phyloP scores from a whole-genome alignment of 2,113 vertebrate species.

The Rhineura floridana region DNA sequence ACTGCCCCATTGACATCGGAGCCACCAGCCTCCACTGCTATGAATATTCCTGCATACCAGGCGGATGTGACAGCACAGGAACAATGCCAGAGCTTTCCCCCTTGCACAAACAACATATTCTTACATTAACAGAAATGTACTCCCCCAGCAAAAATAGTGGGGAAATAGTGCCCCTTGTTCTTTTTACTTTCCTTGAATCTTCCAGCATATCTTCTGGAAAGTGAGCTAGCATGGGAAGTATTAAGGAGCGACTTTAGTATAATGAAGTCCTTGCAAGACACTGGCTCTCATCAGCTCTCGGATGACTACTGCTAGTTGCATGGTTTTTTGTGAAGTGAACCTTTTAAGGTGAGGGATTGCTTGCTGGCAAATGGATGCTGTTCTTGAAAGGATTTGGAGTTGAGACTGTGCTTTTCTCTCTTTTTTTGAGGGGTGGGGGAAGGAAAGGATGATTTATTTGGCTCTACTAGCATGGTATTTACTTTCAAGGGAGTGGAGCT shows the following conservation, averaged over 20 bases:
- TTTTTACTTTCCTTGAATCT: not conserved
- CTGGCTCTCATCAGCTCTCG: not conserved
- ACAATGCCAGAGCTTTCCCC: not conserved
- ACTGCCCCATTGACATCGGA: too few relatives aligned
- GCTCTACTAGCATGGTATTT: not conserved
- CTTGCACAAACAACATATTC: too few relatives aligned
- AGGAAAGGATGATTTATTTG: not conserved
- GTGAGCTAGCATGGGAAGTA: too few relatives aligned
- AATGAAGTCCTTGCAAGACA: not conserved
- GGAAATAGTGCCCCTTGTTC: too few relatives aligned
- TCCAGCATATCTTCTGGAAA: not conserved
- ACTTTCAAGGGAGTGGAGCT: not conserved
- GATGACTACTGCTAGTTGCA: not conserved
- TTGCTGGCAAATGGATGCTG: not conserved
- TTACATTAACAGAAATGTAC: too few relatives aligned
- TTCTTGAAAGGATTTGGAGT: not conserved
- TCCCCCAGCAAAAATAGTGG: not conserved
- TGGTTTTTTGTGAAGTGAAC: constrained; percentile 19
- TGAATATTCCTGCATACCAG: not conserved
- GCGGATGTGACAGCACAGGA: not conserved
- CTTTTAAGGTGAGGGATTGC: constrained; percentile 12
- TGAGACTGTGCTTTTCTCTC: not conserved
- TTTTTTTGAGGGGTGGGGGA: not conserved
- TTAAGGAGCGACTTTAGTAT: not conserved
- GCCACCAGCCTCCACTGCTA: too few relatives aligned